These are phyloP conservation scores for Drosophila subquinaria DNA, from an alignment of 2,888 invertebrate genomes.

Conservation along the genomic window DNA sequence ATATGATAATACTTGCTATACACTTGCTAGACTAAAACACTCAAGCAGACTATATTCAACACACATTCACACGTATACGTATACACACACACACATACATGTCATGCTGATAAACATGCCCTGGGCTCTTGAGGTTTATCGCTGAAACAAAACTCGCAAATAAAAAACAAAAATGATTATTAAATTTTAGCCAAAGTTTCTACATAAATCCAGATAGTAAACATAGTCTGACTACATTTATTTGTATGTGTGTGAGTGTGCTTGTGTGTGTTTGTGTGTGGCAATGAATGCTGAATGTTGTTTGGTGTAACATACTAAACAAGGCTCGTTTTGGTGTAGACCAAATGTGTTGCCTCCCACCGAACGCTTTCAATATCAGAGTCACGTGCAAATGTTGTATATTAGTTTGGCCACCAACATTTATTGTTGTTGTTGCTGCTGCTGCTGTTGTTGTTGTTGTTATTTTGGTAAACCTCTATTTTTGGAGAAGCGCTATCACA, in stretches of 20 bases:
- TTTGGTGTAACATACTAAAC: constrained; percentile 56
- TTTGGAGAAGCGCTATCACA: constrained; percentile 20
- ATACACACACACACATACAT: constrained; percentile 14
- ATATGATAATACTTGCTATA: not conserved
- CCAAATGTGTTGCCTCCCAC: constrained; percentile 19
- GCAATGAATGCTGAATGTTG: constrained; percentile 51
- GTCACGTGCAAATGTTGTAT: constrained; percentile 76
- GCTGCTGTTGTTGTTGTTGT: constrained; percentile 30
- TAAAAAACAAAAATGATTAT: constrained; percentile 55
- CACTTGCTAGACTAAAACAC: not conserved
- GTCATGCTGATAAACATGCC: constrained; percentile 17
- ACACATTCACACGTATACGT: not conserved
- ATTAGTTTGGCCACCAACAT: constrained; percentile 63
- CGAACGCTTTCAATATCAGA: constrained; percentile 69
- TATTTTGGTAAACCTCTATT: constrained; percentile 30
- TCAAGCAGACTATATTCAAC: not conserved
- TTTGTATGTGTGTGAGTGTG: not conserved
- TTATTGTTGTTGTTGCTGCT: constrained; percentile 29
- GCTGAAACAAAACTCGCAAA: constrained; percentile 30
- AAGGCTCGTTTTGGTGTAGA: constrained; percentile 17
- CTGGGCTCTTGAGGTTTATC: constrained; percentile 20
- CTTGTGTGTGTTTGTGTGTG: constrained; percentile 9
- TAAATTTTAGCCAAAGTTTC: constrained; percentile 62
- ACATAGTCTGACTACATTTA: constrained; percentile 24
- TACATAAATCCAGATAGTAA: constrained; percentile 59